A percentile compares a stretch with the other conserved stretches of the same genome.
Conservation (phyloP, 2,113 vertebrate species). For the Psammodynastes pulverulentus region DNA sequence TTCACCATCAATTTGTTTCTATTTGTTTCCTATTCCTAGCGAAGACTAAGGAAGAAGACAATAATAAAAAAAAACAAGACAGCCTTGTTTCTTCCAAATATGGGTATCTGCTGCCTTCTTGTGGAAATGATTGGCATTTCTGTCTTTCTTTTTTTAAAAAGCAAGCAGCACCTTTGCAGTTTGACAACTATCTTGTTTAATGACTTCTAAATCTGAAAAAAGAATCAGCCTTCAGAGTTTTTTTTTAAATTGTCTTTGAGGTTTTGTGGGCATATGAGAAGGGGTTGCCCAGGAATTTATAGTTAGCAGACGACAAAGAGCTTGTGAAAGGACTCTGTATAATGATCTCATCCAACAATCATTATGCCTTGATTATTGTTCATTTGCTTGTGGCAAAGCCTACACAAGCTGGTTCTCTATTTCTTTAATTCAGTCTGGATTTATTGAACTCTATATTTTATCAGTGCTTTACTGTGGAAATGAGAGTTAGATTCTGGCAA, state of each 20-base stretch:
- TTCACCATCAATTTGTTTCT: constrained; percentile 22
- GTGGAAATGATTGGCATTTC: constrained; percentile 18
- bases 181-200: background rate
- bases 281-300: background rate
- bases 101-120: constrained; percentile 64
- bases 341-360: background rate
- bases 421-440: background rate
- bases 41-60: constrained; percentile 5
- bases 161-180: background rate
- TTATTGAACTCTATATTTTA: background rate
- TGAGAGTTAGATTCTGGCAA: background rate
- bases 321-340: background rate
- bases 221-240: background rate
- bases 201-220: background rate
- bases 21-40: constrained; percentile 25
- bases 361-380: background rate
- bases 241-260: background rate
- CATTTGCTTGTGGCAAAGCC: background rate
- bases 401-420: background rate
- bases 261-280: background rate
- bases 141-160: background rate
- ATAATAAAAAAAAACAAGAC: background rate
- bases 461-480: background rate
- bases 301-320: background rate
- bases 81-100: constrained; percentile 24